These are phyloP conservation scores for Bombus cullumanus DNA, from an alignment of 1,140 invertebrate species.

Conservation along the genomic window DNA sequence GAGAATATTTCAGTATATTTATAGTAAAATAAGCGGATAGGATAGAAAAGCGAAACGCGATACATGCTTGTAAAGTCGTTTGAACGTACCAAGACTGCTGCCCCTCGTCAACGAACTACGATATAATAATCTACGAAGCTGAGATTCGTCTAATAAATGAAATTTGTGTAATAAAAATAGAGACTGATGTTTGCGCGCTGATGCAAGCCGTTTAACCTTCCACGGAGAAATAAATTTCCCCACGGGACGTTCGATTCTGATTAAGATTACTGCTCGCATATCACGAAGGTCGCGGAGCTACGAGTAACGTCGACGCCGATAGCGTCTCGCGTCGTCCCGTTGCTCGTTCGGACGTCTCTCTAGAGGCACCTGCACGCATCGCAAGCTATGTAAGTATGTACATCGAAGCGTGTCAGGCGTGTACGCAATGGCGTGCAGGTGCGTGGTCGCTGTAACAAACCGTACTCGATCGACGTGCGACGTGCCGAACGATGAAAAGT, in stretches of 20 bases:
- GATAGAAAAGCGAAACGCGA: no score
- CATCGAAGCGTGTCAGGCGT: slow-evolving; percentile 46
- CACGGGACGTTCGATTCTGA: slow-evolving; percentile 38
- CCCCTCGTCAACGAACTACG: no score
- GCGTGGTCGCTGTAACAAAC: slow-evolving; percentile 37
- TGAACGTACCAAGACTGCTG: no score
- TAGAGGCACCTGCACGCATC: slow-evolving; percentile 47
- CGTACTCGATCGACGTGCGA: slow-evolving; percentile 4
- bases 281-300: slow-evolving; percentile 41
- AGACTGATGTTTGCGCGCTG: slow-evolving; percentile 1
- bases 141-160: neutral
- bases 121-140: no score
- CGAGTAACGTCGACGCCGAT: neutral
- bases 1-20: neutral
- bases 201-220: slow-evolving; percentile 31
- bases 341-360: slow-evolving; percentile 17
- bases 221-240: slow-evolving; percentile 38
- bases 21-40: no score
- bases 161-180: slow-evolving; percentile 23
- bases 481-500: slow-evolving; percentile 20
- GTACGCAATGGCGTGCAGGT: slow-evolving; percentile 58
- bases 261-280: slow-evolving; percentile 46
- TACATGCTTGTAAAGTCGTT: no score
- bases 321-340: slow-evolving; percentile 8
- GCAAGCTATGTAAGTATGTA: slow-evolving; percentile 31